Base-by-base conservation (phyloP, 2,888 invertebrate genomes). In the Dicycla oo region DNA sequence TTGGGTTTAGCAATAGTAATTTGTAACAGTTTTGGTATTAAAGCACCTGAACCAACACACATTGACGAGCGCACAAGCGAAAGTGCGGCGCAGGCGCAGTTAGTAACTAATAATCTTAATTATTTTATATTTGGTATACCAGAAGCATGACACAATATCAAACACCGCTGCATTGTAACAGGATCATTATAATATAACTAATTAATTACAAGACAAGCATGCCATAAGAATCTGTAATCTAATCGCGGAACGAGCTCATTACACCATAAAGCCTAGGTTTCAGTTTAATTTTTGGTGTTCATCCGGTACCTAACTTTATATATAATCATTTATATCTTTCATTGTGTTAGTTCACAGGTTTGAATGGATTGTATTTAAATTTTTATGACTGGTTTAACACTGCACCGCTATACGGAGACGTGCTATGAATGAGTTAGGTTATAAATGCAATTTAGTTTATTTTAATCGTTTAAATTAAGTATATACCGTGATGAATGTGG, bases 321-420 rank as follows among this genome's bases (percentile, higher is more conserved):
- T 51, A 60, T 54, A 57, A 51, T 43, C 38, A 34, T 53, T 63
- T 62, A 78, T 58, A 45, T 54, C 43, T 60, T 51, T 47, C 63
- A 65, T 30, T 23, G 49, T 71, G 20, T 58, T 38, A 47, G 51
- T 66, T 30, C 34, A 23, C 43, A 34, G 15, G 40, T 58, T 51
- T 49, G 15, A 49, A 62, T 23, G n/a, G 51, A 82, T 85, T 85
- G 86, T 84, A 85, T 85, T 84, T 67, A 84, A 82, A 84, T 84
- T 77, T 80, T 76, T 71, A 86, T 65, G 71, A 63, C 63, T 69
- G 54, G 54, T 72, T 69, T 69, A 58, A 53, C 57, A 54, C 23
- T 61, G 30, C 38, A 65, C 61, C 43, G 67, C 51, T 78, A 67
- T 62, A 0, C 11, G 1, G 15, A 26, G 10, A 78, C 73, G 79